phyloP scores from a whole-genome alignment of 2,113 vertebrate genomes.

The Corythaeola cristata region DNA sequence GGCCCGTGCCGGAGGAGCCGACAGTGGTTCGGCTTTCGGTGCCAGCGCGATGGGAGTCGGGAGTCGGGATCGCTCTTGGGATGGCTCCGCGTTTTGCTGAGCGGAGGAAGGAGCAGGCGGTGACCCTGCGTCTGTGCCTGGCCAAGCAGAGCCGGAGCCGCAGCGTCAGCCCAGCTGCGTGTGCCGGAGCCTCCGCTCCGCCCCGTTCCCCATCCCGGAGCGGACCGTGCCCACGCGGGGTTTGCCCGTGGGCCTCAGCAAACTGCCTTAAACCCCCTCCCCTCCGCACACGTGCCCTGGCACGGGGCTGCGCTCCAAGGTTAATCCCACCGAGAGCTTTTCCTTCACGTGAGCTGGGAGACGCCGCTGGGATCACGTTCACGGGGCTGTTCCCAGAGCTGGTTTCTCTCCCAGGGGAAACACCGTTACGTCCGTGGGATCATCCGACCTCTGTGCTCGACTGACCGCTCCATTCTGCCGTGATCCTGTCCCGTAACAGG shows the following conservation, averaged over 20 bases:
- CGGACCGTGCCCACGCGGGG: rapidly evolving
- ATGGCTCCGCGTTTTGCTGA: rapidly evolving
- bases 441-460: rapidly evolving
- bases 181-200: no score
- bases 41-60: neutral
- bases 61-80: rapidly evolving
- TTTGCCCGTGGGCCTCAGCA: no score
- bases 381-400: neutral
- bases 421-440: rapidly evolving
- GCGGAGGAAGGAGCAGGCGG: neutral
- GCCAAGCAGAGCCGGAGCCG: neutral
- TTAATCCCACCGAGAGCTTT: neutral
- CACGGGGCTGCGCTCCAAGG: rapidly evolving
- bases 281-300: rapidly evolving
- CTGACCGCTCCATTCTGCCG: neutral
- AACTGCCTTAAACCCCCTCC: slow-evolving; percentile 26
- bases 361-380: rapidly evolving
- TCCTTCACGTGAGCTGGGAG: rapidly evolving
- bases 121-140: rapidly evolving
- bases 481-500: rapidly evolving
- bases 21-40: neutral
- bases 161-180: no score
- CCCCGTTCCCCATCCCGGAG: no score
- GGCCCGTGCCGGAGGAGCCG: neutral
- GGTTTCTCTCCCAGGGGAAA: neutral